A percentile compares a stretch with the other conserved stretches of the same genome.
Conservation (phyloP, 2,113 vertebrate species). For the Chloropsis hardwickii region DNA sequence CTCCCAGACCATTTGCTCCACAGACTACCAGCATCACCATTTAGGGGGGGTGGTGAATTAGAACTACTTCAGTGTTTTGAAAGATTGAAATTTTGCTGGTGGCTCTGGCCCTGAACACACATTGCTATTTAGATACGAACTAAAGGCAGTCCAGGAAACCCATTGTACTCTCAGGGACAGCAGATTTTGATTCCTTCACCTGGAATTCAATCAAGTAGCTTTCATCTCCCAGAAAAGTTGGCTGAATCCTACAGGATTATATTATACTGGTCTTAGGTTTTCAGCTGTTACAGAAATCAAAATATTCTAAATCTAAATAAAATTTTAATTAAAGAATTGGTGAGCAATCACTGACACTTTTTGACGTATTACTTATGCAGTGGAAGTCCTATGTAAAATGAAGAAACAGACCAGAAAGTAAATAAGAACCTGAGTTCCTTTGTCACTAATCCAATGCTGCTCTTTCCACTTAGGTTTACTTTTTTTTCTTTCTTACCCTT, state of each 20-base stretch:
- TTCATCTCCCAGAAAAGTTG: neutral
- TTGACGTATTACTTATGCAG: neutral
- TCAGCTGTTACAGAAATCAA: neutral
- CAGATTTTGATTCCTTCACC: neutral
- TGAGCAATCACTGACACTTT: neutral
- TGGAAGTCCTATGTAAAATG: neutral
- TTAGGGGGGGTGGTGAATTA: neutral
- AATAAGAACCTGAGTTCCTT: neutral
- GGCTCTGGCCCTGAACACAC: neutral
- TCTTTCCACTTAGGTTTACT: neutral
- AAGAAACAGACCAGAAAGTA: neutral
- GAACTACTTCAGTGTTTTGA: neutral
- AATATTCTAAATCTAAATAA: neutral
- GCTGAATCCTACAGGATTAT: neutral
- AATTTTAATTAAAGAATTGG: neutral
- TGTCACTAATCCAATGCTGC: neutral
- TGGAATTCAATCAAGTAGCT: neutral
- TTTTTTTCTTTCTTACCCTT: neutral
- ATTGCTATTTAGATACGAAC: neutral
- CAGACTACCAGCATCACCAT: neutral
- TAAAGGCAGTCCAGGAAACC: neutral
- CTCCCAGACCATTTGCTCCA: neutral
- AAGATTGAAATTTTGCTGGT: neutral
- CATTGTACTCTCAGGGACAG: neutral
- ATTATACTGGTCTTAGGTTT: neutral